Evolutionary conservation across 2,797 vertebrate species (phyloP), one percentile per base, ranked within the genome.

Genomic region (Lateolabrax maculatus): DNA sequence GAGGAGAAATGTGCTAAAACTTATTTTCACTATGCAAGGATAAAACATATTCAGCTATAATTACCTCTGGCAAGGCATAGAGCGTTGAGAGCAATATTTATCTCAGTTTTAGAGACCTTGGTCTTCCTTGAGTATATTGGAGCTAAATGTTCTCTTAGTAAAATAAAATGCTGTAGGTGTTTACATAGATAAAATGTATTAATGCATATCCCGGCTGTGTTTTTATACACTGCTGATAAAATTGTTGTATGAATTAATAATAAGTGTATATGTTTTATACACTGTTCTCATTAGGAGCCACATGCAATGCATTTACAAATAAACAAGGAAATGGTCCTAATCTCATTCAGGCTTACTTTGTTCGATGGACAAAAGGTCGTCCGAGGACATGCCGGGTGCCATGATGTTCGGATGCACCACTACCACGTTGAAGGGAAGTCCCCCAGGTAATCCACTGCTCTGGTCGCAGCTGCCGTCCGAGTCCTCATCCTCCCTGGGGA

Each of bases 391-490:
- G 83, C 95, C 95, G 0, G 95, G 94, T 21, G 94, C 92, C 91
- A 96, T 95, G 83, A 96, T 94, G 92, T 95, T 96, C 4, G 96
- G 95, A 86, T 96, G 96, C 57, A 96, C 96, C 79, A 96, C 96
- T 77, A 96, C 96, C 70, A 96, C 96, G 11, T 96, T 96, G 91
- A 96, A 96, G 29, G 96, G 96, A 25, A 96, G 94, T 43, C 95
- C 95, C 12, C 92, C 94, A 12, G 93, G 94, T 73, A 95, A 85
- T 7, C 90, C 93, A 10, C 87, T 90, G 80, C 51, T 94, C 83
- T 95, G 94, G 82, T 96, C 96, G 57, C 95, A 96, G 91, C 95
- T 96, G 61, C 93, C 95, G 4, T 96, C 95, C 0, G 95, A 96
- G 92, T 96, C 96, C 0, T 96, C 95, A 75, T 96, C 95, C 85